A percentile compares a stretch with the other conserved stretches of the same genome.
phyloP scores from a whole-genome alignment of 2,888 invertebrate genomes.

The Mycalesis mineus region DNA sequence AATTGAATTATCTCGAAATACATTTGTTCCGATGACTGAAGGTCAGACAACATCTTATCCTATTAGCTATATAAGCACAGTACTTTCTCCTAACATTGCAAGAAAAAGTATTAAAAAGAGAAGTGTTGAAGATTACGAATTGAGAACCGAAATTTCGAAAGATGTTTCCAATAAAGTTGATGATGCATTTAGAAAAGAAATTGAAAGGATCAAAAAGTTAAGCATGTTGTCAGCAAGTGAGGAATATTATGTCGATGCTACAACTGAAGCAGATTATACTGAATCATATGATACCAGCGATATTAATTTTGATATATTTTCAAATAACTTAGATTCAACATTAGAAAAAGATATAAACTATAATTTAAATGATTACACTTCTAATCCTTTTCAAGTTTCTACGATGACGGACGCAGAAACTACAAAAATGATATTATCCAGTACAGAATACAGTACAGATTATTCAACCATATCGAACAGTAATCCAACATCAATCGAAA shows the following conservation, averaged over 20 bases:
- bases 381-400: not conserved
- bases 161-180: constrained; percentile 18
- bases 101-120: constrained; percentile 4
- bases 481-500: not conserved
- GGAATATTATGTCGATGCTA: constrained; percentile 27
- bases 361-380: constrained; percentile 6
- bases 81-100: not conserved
- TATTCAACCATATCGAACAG: not conserved
- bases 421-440: not conserved
- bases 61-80: not conserved
- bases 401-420: not conserved
- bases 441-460: constrained; percentile 3
- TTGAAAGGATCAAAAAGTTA: constrained; percentile 43
- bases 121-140: not conserved
- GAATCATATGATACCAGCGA: constrained; percentile 40
- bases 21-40: not conserved
- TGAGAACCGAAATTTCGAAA: constrained; percentile 22
- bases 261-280: constrained; percentile 34
- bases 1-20: not conserved
- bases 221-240: constrained; percentile 21
- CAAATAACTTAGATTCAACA: constrained; percentile 9
- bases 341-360: constrained; percentile 1
- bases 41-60: not conserved
- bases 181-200: constrained; percentile 36
- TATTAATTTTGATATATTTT: constrained; percentile 18